A percentile compares a stretch with the other conserved stretches of the same genome.
These are phyloP conservation scores for Eufriesea mexicana DNA, from an alignment of 1,140 invertebrate species.

Conservation along the genomic window DNA sequence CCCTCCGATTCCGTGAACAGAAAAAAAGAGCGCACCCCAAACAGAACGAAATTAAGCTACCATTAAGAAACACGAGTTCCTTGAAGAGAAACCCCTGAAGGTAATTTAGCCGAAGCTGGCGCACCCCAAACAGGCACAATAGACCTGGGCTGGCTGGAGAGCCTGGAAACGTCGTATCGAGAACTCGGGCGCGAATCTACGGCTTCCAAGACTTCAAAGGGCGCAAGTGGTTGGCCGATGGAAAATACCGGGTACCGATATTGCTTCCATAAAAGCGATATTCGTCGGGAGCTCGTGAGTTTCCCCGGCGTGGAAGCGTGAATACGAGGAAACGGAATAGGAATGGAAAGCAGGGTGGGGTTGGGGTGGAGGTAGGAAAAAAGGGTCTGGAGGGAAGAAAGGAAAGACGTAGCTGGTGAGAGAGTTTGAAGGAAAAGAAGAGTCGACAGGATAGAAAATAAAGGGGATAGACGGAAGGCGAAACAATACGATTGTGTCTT, in stretches of 20 bases:
- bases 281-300: no score
- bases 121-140: conserved; percentile 26
- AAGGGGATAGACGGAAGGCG: conserved; percentile 10
- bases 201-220: conserved; percentile 46
- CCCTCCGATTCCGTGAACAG: background rate
- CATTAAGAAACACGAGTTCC: conserved; percentile 50
- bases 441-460: background rate
- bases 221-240: conserved; percentile 8
- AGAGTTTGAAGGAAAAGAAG: background rate
- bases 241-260: conserved; percentile 12
- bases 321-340: conserved; percentile 2
- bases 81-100: conserved; percentile 48
- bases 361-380: background rate
- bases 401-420: background rate
- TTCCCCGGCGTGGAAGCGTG: background rate
- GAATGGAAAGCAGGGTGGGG: background rate
- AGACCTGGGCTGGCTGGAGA: background rate
- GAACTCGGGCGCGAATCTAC: conserved; percentile 43
- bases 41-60: conserved; percentile 29
- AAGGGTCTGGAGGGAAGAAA: background rate
- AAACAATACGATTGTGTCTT: conserved; percentile 29
- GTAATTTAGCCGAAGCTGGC: conserved; percentile 38
- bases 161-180: conserved; percentile 39
- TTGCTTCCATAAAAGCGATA: conserved; percentile 6
- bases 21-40: conserved; percentile 12